A percentile compares a stretch with the other conserved stretches of the same genome.
phyloP scores from a whole-genome alignment of 2,888 invertebrate genomes.

The Dysmachus trigonus region DNA sequence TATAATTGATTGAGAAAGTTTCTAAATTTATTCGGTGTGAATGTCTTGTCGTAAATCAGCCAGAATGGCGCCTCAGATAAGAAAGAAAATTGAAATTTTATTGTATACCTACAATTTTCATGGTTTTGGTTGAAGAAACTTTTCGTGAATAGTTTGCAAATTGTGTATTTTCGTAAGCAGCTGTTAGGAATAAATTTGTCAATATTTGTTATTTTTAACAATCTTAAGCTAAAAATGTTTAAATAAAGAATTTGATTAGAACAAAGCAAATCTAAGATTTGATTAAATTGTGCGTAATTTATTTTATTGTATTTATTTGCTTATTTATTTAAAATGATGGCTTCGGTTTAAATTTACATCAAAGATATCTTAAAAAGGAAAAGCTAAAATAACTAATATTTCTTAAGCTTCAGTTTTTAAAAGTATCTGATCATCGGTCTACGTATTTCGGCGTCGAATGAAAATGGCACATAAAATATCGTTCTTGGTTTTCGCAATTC shows the following conservation, averaged over 20 bases:
- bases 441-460: too few relatives aligned
- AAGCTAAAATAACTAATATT: too few relatives aligned
- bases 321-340: too few relatives aligned
- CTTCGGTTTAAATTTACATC: too few relatives aligned
- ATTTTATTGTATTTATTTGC: too few relatives aligned
- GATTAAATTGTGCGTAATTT: too few relatives aligned
- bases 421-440: too few relatives aligned
- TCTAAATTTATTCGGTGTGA: not conserved
- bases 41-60: not conserved
- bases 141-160: not conserved
- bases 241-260: not conserved
- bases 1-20: not conserved
- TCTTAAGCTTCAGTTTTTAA: too few relatives aligned
- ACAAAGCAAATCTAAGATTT: too few relatives aligned
- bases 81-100: not conserved
- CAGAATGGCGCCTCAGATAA: not conserved
- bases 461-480: too few relatives aligned
- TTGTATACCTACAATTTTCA: not conserved
- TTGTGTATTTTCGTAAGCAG: not conserved
- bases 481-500: too few relatives aligned
- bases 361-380: too few relatives aligned
- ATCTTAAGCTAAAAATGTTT: not conserved
- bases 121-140: not conserved
- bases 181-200: not conserved
- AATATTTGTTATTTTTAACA: not conserved